Evolutionary conservation across 2,888 invertebrate genomes (phyloP).

Genomic region (Callyntrura sp.): DNA sequence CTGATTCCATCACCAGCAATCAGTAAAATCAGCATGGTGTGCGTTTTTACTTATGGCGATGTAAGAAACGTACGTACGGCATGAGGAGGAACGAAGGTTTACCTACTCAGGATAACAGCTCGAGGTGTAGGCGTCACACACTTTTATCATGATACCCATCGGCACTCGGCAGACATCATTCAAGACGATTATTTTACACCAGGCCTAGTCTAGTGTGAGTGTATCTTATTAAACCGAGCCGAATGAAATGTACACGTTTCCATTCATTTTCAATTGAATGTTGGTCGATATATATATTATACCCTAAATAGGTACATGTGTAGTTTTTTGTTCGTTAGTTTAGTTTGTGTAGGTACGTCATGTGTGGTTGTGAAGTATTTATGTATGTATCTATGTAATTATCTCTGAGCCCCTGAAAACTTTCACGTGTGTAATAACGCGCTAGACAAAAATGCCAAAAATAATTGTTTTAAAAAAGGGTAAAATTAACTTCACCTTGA

Average conservation of each 20-base stretch:
- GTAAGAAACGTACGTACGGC: neutral
- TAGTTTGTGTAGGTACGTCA: neutral
- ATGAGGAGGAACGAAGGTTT: neutral
- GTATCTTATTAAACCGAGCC: too few relatives aligned
- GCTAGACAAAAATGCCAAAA: conserved; percentile 12
- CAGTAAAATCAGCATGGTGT: neutral
- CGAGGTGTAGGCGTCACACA: conserved; percentile 58
- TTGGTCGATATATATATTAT: neutral
- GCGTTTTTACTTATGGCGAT: neutral
- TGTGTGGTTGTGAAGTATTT: too few relatives aligned
- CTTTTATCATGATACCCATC: conserved; percentile 7
- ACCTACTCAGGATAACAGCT: conserved; percentile 24
- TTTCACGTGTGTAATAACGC: neutral
- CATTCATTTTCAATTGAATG: neutral
- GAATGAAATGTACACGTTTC: neutral
- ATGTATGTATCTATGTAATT: conserved; percentile 2
- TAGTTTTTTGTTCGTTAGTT: neutral
- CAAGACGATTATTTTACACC: conserved; percentile 28
- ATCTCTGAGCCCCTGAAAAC: neutral
- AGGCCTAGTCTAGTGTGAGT: neutral
- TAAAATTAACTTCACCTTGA: conserved; percentile 59
- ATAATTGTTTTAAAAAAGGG: conserved; percentile 29
- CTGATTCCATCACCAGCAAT: neutral
- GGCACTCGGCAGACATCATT: conserved; percentile 4
- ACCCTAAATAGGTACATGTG: neutral